A percentile compares a stretch with the other conserved stretches of the same genome.
Conservation (phyloP, 2,797 vertebrate genomes). For the Phrynocephalus forsythii region DNA sequence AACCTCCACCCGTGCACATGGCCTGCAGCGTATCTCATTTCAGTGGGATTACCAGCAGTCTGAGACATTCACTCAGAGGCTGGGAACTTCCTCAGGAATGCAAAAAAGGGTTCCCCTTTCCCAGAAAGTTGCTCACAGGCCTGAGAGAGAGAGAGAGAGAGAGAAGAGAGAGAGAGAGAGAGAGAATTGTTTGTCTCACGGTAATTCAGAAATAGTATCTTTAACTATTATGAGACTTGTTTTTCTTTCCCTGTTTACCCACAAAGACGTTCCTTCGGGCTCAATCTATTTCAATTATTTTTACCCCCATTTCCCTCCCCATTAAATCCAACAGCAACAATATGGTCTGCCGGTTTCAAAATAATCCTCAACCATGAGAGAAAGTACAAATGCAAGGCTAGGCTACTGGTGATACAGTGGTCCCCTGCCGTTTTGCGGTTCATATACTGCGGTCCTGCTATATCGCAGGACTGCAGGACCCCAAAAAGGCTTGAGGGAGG, state of each 20-base stretch:
- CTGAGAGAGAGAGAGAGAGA: too few relatives aligned
- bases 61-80: neutral
- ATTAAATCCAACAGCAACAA: neutral
- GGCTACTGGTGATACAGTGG: too few relatives aligned
- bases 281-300: neutral
- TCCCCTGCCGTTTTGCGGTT: too few relatives aligned
- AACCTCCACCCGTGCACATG: fast-evolving
- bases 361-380: fast-evolving
- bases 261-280: neutral
- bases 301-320: too few relatives aligned
- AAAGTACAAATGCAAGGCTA: neutral
- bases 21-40: neutral
- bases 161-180: neutral
- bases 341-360: neutral
- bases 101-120: neutral
- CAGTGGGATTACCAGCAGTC: neutral
- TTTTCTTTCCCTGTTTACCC: fast-evolving
- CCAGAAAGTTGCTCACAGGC: neutral
- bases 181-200: neutral
- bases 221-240: fast-evolving
- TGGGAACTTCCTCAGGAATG: neutral
- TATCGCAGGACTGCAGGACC: too few relatives aligned
- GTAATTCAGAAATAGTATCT: neutral
- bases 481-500: too few relatives aligned
- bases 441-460: too few relatives aligned